Evolutionary conservation across 2,113 vertebrate species (phyloP), one percentile per base, ranked within the genome.

Genomic region (Porphyrio hochstetteri): DNA sequence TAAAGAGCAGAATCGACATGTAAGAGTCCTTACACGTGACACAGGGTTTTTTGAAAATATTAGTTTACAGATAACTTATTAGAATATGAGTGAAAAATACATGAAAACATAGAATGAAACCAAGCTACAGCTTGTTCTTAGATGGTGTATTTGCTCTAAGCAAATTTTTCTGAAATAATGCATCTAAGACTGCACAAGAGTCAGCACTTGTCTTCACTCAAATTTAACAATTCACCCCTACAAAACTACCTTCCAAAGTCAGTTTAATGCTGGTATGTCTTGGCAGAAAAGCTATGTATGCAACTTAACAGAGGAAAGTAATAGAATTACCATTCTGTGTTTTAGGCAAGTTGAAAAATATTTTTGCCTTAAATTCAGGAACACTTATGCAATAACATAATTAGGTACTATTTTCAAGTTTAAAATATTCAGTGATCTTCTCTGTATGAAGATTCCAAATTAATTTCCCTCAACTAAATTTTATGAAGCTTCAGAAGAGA

Each of bases 391-490:
- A 86, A 85, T 52, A 59, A 82, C 35, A 53, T 33, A 69, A 90
- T 86, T 81, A 76, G 38, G 48, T 69, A 70, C 55, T 53, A 86
- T 90, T 86, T 79, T 94, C 35, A 81, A 70, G 52, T 81, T 91
- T 94, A 86, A 94, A 91, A 93, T 82, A 90, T 55, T 53, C 70
- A 82, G 40, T 52, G 53, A 67, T 86, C 7, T 93, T 92, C 81
- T 92, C 70, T 61, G 48, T 57, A 46, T 50, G 82, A 93, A 82
- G 38, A 57, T 52, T 69, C 40, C 96, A 86, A 97, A 83, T 64
- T 92, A 84, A 92, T 92, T 95, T 96, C 13, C 15, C 86, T 64
- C 72, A 93, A 94, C 44, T 82, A 71, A 96, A 89, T 94, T 88
- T 94, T 85, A 95, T 82, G 68, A 97, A 90, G 68, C 52, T 97